phyloP scores from a whole-genome alignment of 1,140 invertebrate genomes.

The Aradophagus sp. region DNA sequence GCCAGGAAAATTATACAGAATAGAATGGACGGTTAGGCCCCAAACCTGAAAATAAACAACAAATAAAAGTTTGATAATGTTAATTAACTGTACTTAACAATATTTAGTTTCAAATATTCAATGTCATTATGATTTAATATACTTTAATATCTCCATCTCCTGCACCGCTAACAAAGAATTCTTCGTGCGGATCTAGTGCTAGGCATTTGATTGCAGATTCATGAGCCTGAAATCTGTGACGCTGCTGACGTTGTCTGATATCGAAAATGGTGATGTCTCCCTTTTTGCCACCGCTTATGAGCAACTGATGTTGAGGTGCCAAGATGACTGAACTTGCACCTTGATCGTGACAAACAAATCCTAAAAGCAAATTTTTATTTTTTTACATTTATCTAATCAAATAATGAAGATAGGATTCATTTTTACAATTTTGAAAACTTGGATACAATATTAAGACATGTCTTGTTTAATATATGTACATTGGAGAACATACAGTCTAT shows the following conservation, averaged over 20 bases:
- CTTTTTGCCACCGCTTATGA: constrained; percentile 96
- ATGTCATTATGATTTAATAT: no score
- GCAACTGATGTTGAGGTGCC: constrained; percentile 91
- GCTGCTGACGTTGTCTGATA: constrained; percentile 88
- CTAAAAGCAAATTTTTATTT: no score
- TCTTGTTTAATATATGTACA: no score
- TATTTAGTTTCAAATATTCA: no score
- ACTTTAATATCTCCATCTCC: constrained; percentile 99
- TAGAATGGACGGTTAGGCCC: constrained; percentile 89
- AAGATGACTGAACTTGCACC: constrained; percentile 91
- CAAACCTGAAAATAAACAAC: constrained; percentile 84
- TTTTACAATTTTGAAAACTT: no score
- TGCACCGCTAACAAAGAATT: constrained; percentile 97
- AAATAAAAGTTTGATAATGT: no score
- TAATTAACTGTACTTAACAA: no score
- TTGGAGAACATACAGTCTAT: no score
- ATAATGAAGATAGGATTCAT: neutral
- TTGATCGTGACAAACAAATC: constrained; percentile 94
- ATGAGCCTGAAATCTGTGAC: constrained; percentile 93
- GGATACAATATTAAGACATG: no score
- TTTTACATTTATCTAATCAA: no score
- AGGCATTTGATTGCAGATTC: constrained; percentile 96
- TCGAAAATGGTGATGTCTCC: constrained; percentile 97
- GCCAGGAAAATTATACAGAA: constrained; percentile 90
- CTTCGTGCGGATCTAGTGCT: constrained; percentile 94